phyloP scores from a whole-genome alignment of 2,888 invertebrate genomes.

The Ceramica pisi region DNA sequence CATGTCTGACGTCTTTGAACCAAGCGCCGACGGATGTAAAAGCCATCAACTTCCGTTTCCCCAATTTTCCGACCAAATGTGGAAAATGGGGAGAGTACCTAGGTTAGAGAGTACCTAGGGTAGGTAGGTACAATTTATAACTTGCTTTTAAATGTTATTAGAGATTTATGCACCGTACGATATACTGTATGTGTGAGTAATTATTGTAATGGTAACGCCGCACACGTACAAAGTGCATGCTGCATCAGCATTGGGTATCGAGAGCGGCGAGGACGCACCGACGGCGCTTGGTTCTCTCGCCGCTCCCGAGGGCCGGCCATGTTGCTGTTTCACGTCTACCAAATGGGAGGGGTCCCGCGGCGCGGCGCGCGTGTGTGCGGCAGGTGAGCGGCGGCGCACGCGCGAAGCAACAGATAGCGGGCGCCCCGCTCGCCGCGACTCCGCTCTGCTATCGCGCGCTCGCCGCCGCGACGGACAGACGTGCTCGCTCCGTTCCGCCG shows the following conservation, averaged over 20 bases:
- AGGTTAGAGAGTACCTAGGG: too few relatives aligned
- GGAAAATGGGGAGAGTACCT: background rate
- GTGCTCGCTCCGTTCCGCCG: conserved; percentile 59
- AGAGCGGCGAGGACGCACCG: conserved; percentile 8
- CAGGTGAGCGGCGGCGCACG: conserved; percentile 73
- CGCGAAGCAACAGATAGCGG: conserved; percentile 81
- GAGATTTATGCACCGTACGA: background rate
- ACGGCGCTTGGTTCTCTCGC: conserved; percentile 15
- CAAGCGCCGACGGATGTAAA: conserved; percentile 10
- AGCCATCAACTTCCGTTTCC: conserved; percentile 16
- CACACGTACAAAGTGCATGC: conserved; percentile 27
- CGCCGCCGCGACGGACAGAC: conserved; percentile 63
- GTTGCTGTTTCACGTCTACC: conserved; percentile 59
- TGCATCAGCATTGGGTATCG: conserved; percentile 32
- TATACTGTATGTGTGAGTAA: background rate
- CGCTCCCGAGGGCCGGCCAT: conserved; percentile 13
- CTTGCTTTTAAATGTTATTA: background rate
- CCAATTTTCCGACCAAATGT: conserved; percentile 11
- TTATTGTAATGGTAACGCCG: background rate
- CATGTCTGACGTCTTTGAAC: background rate
- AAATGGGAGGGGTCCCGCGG: conserved; percentile 62
- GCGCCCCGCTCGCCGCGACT: conserved; percentile 53
- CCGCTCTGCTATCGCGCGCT: conserved; percentile 72
- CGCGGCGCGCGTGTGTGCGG: conserved; percentile 52
- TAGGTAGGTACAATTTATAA: background rate